Evolutionary conservation across 2,797 vertebrate species (phyloP), one percentile per base, ranked within the genome.

Genomic region (Tenualosa ilisha): DNA sequence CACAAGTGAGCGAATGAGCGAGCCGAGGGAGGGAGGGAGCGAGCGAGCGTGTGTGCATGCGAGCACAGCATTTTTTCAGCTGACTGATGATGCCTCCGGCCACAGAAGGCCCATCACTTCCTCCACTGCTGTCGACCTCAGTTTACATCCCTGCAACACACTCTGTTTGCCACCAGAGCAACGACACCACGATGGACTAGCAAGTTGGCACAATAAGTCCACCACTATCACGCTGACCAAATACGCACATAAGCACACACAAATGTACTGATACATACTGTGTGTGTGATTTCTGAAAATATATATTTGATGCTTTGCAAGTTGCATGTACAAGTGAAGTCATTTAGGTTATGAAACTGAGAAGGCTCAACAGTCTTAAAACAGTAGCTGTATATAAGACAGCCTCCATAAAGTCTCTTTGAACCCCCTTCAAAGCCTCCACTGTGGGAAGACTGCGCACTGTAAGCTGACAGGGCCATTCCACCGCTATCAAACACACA

Each of bases 31-130:
- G 59, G 24, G 13, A 53, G 51, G 12, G 11, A 53, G 13, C 2
- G 51, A 53, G 51, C 2, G 51, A 53, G 56, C 20, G 20, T 6
- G 59, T 17, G 59, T 24, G 59, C 53, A 20, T 20, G 50, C 0
- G 61, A 68, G 26, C 65, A 12, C 65, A 72, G 65, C 65, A 72
- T 72, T 72, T 72, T 72, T 37, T 31, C 82, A 43, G 26, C 87
- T 84, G 87, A 88, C 83, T 86, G 85, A 50, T 82, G 61, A 81
- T 13, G 83, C 65, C 65, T 59, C 40, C 83, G 51, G 43, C 75
- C n/a, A 37, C 43, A 51, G 43, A 81, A 50, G 50, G 53, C 20
- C 40, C 17, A 85, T 82, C 81, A 46, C 75, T 24, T 81, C 84
- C 59, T 56, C 65, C 81, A 49, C 43, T 84, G n/a, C 83, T 61